Evolutionary conservation across 2,113 vertebrate genomes (phyloP), one percentile per base, ranked within the genome.

Genomic region (Gallinago undulata): DNA sequence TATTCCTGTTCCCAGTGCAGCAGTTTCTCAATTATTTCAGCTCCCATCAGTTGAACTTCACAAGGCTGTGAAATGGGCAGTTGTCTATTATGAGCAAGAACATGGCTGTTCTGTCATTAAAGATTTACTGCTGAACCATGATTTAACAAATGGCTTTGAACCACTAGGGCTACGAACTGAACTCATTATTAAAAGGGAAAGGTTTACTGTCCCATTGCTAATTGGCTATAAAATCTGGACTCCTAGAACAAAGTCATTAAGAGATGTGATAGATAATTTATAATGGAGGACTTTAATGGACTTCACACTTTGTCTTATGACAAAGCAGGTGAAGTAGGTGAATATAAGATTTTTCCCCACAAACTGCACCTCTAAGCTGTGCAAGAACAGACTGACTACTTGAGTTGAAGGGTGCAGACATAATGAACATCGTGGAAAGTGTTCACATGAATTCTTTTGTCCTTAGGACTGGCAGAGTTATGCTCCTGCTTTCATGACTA

Each of bases 221-320:
- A 87, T 66, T 91, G 28, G 53, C 62, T 73, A 72, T 76, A 94
- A 96, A 89, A 84, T 37, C 43, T 88, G 62, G 56, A 72, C 39
- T 84, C 43, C 39, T 39, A 73, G 66, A 84, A 89, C 31, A 93
- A 94, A 93, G 35, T 89, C 59, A 86, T 90, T 97, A 93, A 69
- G 33, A 69, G 47, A 77, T 53, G 56, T 70, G 43, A 81, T 33
- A 19, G 63, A 74, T 50, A 89, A 87, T 75, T 96, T 85, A 68
- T 72, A 76, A 63, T 7, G 21, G 13, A 51, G 48, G 57, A 80
- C 13, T 85, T 89, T 48, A 87, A 56, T 41, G 22, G 56, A 87
- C 72, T 93, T 88, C 63, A 55, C 0, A 5, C 5, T 76, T 74
- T 67, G 11, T 57, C 55, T 77, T 80, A 87, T 51, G 43, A 88